A percentile compares a stretch with the other conserved stretches of the same genome.
These are phyloP conservation scores for Hyperoplus immaculatus DNA, from an alignment of 2,797 vertebrate species.

Conservation along the genomic window DNA sequence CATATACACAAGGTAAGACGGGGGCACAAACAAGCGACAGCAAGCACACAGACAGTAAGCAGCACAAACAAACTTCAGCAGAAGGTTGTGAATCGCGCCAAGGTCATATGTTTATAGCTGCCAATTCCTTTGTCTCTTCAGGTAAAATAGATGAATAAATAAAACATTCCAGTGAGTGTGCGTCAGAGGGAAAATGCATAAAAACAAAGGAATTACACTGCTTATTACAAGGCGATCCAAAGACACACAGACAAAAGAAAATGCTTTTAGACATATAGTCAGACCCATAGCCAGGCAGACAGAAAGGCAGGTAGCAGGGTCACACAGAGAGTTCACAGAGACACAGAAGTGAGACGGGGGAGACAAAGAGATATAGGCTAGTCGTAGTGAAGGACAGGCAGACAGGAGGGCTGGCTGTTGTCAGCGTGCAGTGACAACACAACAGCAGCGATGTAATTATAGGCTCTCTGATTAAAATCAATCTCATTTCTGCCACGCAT, in stretches of 20 bases:
- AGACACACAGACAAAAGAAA: slow-evolving; percentile 22
- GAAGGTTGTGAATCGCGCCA: slow-evolving; percentile 37
- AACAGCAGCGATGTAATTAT: slow-evolving; percentile 77
- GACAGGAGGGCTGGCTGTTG: slow-evolving; percentile 72
- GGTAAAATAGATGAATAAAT: neutral
- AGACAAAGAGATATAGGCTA: slow-evolving; percentile 70
- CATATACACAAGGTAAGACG: slow-evolving; percentile 27
- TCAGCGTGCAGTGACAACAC: slow-evolving; percentile 73
- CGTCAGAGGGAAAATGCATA: slow-evolving; percentile 21
- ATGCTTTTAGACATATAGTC: slow-evolving; percentile 11
- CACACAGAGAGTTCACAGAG: slow-evolving; percentile 36
- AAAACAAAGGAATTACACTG: slow-evolving; percentile 25
- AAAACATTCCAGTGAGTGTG: slow-evolving; percentile 18
- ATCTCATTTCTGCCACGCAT: slow-evolving; percentile 79
- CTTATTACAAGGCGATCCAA: slow-evolving; percentile 17
- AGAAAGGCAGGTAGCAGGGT: slow-evolving; percentile 31
- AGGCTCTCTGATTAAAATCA: slow-evolving; percentile 81
- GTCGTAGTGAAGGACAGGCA: slow-evolving; percentile 69
- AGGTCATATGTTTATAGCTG: slow-evolving; percentile 46
- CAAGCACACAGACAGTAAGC: slow-evolving; percentile 29
- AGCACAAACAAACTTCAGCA: slow-evolving; percentile 42
- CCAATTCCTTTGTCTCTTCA: slow-evolving; percentile 26
- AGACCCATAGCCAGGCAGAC: slow-evolving; percentile 20
- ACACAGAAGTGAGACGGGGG: slow-evolving; percentile 49
- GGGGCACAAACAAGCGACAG: slow-evolving; percentile 27